A percentile compares a stretch with the other conserved stretches of the same genome.
phyloP scores from a whole-genome alignment of 2,113 vertebrate species.

The Lampris megalopsis region DNA sequence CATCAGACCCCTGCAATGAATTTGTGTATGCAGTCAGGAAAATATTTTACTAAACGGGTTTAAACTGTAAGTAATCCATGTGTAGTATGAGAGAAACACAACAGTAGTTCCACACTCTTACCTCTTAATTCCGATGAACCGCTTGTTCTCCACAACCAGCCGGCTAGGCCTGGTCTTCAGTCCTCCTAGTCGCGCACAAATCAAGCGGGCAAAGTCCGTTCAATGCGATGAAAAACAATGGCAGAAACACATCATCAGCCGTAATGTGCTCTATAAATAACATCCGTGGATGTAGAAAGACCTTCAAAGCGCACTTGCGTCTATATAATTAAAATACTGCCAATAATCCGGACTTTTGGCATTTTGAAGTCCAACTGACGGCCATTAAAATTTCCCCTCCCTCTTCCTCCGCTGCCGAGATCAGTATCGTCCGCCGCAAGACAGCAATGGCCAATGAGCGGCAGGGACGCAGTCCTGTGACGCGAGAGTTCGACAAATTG shows the following conservation, averaged over 20 bases:
- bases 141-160: conserved; percentile 66
- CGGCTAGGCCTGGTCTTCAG: conserved; percentile 69
- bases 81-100: background rate
- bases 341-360: conserved; percentile 72
- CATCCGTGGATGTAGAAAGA: background rate
- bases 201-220: conserved; percentile 74
- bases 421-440: conserved; percentile 37
- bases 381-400: conserved; percentile 83
- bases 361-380: conserved; percentile 67
- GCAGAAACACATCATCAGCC: conserved; percentile 32
- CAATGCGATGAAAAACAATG: conserved; percentile 40
- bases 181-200: conserved; percentile 54
- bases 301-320: background rate
- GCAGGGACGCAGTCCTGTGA: background rate
- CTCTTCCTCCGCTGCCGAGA: conserved; percentile 68
- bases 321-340: conserved; percentile 32
- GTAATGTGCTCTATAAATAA: background rate
- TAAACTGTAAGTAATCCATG: background rate
- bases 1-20: background rate
- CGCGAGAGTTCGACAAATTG: no score
- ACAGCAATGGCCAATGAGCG: conserved; percentile 59
- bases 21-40: background rate
- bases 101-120: conserved; percentile 30
- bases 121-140: conserved; percentile 67
- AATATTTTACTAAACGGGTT: rapidly evolving